Evolutionary conservation across 1,140 invertebrate genomes (phyloP).

Genomic region (Hirudo medicinalis): DNA sequence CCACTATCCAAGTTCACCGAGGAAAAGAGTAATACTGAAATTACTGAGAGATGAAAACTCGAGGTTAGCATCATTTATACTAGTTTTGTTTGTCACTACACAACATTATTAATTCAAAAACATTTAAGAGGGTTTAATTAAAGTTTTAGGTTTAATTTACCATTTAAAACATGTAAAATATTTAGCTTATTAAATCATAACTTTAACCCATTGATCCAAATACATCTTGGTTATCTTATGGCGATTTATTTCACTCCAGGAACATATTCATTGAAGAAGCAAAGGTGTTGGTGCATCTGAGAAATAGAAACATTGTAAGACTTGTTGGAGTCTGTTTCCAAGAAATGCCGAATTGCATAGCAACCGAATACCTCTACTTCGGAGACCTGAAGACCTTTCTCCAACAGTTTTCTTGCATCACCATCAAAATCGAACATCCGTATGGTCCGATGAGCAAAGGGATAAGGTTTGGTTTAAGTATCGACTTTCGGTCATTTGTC

Average conservation of each 20-base stretch:
- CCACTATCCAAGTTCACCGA: no score
- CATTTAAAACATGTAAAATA: no score
- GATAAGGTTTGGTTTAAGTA: slow-evolving; percentile 31
- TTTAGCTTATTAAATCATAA: no score
- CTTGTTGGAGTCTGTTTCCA: slow-evolving; percentile 70
- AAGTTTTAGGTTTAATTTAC: no score
- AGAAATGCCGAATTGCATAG: slow-evolving; percentile 67
- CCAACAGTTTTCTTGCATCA: slow-evolving; percentile 52
- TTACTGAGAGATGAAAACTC: no score
- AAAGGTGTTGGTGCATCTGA: slow-evolving; percentile 66
- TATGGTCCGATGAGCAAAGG: slow-evolving; percentile 28
- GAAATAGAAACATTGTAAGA: slow-evolving; percentile 70
- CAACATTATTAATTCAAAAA: no score
- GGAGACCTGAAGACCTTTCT: slow-evolving; percentile 79
- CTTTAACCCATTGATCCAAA: no score
- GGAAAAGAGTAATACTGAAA: no score
- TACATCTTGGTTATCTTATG: not conserved
- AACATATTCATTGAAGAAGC: slow-evolving; percentile 78
- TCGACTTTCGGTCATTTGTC: not conserved
- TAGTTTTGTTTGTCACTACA: no score
- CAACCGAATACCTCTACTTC: slow-evolving; percentile 77
- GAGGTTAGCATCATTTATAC: no score
- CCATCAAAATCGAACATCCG: slow-evolving; percentile 1
- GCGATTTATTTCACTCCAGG: slow-evolving; percentile 43
- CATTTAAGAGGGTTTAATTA: no score